Evolutionary conservation across 2,113 vertebrate species (phyloP).

Genomic region (Triplophysa dalaica): DNA sequence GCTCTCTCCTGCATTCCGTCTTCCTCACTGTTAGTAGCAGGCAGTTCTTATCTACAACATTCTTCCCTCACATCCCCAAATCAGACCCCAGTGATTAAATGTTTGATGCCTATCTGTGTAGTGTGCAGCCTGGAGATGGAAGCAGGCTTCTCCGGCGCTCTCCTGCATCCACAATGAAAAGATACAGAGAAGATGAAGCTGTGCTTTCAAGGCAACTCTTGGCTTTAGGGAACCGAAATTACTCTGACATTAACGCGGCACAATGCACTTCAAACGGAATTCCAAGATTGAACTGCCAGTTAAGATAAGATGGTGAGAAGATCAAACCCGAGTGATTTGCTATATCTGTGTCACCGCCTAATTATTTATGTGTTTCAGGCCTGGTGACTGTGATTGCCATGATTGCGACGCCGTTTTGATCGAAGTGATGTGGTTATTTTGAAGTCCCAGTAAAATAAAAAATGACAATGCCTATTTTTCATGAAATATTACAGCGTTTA

Average conservation of each 20-base stretch:
- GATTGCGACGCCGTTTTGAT: background rate
- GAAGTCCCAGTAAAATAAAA: too few relatives aligned
- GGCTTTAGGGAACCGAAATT: slow-evolving; percentile 57
- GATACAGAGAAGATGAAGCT: slow-evolving; percentile 39
- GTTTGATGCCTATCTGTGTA: slow-evolving; percentile 60
- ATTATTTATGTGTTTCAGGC: slow-evolving; percentile 37
- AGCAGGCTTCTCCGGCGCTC: slow-evolving; percentile 24
- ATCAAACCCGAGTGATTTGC: slow-evolving; percentile 55
- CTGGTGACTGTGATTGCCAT: slow-evolving; percentile 38
- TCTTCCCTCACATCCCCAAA: slow-evolving; percentile 63
- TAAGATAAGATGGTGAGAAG: slow-evolving; percentile 63
- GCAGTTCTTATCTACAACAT: slow-evolving; percentile 46
- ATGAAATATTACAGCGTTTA: too few relatives aligned
- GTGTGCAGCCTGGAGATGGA: slow-evolving; percentile 50
- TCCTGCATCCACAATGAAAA: slow-evolving; percentile 55
- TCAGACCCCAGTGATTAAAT: slow-evolving; percentile 63
- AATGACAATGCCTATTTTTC: too few relatives aligned
- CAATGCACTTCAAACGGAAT: slow-evolving; percentile 65
- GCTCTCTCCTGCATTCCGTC: background rate
- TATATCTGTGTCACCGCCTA: slow-evolving; percentile 53
- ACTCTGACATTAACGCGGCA: slow-evolving; percentile 55
- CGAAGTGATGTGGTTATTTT: background rate
- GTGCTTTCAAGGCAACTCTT: slow-evolving; percentile 49
- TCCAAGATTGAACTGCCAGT: slow-evolving; percentile 57
- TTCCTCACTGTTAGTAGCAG: background rate